A percentile compares a stretch with the other conserved stretches of the same genome.
These are phyloP conservation scores for Temnothorax unifasciatus DNA, from an alignment of 2,888 invertebrate genomes.

Conservation along the genomic window DNA sequence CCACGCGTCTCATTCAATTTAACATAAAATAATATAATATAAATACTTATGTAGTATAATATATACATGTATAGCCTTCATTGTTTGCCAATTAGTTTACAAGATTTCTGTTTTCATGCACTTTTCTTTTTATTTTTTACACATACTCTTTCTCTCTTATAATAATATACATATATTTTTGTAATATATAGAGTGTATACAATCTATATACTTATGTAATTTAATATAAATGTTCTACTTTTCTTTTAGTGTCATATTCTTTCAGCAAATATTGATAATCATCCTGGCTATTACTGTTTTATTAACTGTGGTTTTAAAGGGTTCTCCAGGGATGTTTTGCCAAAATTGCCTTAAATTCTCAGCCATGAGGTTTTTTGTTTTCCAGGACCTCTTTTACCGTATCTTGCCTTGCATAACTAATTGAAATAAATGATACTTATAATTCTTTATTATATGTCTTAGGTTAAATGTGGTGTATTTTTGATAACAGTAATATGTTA, in stretches of 20 bases:
- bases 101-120: background rate
- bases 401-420: background rate
- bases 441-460: background rate
- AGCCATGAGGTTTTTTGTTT: background rate
- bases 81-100: background rate
- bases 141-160: background rate
- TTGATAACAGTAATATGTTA: background rate
- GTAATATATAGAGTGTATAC: background rate
- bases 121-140: background rate
- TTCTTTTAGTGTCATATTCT: background rate
- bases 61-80: background rate
- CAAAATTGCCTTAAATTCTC: background rate
- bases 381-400: background rate
- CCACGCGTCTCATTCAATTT: background rate
- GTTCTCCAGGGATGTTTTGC: background rate
- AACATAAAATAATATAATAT: conserved; percentile 12
- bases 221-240: background rate
- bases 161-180: background rate
- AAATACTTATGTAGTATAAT: conserved; percentile 9
- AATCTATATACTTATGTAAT: background rate
- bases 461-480: background rate
- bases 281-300: background rate
- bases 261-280: background rate
- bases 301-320: background rate
- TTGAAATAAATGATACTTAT: background rate